Evolutionary conservation across 2,888 invertebrate species (phyloP).

Genomic region (Ptilodon capucinus): DNA sequence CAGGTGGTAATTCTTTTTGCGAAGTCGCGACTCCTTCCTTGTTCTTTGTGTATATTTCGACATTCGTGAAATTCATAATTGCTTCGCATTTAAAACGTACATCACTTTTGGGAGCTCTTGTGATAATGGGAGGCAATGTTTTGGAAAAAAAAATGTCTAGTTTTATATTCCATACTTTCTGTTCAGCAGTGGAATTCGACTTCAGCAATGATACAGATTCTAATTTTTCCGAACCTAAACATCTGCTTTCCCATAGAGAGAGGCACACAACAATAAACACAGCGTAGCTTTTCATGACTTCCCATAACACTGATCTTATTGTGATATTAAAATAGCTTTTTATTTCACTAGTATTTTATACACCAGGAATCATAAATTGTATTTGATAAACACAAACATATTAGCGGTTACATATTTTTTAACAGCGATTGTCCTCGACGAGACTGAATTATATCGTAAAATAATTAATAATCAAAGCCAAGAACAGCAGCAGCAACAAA

Average conservation of each 20-base stretch:
- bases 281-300: conserved; percentile 72
- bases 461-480: too few species aligned
- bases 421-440: not conserved
- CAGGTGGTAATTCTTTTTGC: conserved; percentile 64
- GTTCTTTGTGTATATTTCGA: conserved; percentile 66
- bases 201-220: conserved; percentile 54
- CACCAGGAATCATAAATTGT: not conserved
- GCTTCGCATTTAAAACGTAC: conserved; percentile 72
- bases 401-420: not conserved
- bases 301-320: conserved; percentile 55
- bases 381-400: not conserved
- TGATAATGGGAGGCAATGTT: conserved; percentile 57
- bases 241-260: conserved; percentile 55
- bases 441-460: too few species aligned
- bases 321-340: not conserved
- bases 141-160: conserved; percentile 72
- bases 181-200: conserved; percentile 59
- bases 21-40: conserved; percentile 65
- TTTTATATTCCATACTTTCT: conserved; percentile 73
- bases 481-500: too few species aligned
- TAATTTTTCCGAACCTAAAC: conserved; percentile 48
- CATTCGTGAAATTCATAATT: conserved; percentile 70
- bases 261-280: conserved; percentile 67
- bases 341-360: not conserved
- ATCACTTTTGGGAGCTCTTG: conserved; percentile 52